These are phyloP conservation scores for Lepus timidus DNA, from an alignment of 2,113 vertebrate species.

Conservation along the genomic window DNA sequence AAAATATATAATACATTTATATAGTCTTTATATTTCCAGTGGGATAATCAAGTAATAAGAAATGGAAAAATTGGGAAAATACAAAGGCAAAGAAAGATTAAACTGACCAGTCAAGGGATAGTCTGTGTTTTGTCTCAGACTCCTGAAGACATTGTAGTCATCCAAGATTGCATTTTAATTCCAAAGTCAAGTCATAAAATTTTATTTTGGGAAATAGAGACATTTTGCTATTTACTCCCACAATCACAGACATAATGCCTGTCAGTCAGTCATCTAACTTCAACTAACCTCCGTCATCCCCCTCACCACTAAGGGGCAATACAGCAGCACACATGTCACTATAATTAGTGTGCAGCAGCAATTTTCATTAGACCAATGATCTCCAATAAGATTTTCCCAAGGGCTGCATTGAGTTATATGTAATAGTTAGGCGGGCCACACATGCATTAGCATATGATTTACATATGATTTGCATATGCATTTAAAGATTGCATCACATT, in stretches of 20 bases:
- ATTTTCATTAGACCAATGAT: constrained; percentile 85
- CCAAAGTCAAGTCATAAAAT: constrained; percentile 49
- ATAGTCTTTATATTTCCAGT: constrained; percentile 5
- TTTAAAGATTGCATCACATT: constrained; percentile 76
- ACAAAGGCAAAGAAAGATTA: neutral
- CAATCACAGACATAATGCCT: constrained; percentile 49
- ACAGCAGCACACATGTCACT: constrained; percentile 74
- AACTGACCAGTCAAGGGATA: neutral
- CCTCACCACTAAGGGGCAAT: constrained; percentile 82
- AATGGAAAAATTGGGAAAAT: neutral
- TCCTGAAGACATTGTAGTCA: neutral
- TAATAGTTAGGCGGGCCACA: constrained; percentile 79
- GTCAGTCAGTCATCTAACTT: constrained; percentile 59
- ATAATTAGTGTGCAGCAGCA: constrained; percentile 79
- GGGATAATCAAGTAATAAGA: neutral
- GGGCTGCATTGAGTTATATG: constrained; percentile 80
- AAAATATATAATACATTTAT: neutral
- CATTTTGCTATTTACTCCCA: constrained; percentile 52
- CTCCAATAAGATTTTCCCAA: constrained; percentile 83
- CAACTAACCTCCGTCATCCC: constrained; percentile 69
- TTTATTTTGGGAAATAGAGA: constrained; percentile 49
- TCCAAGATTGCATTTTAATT: constrained; percentile 32
- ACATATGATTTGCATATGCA: constrained; percentile 78
- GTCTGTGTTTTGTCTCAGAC: constrained; percentile 10
- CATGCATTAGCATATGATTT: constrained; percentile 83